These are phyloP conservation scores for Hipparchia semele DNA, from an alignment of 2,888 invertebrate species.

Conservation along the genomic window DNA sequence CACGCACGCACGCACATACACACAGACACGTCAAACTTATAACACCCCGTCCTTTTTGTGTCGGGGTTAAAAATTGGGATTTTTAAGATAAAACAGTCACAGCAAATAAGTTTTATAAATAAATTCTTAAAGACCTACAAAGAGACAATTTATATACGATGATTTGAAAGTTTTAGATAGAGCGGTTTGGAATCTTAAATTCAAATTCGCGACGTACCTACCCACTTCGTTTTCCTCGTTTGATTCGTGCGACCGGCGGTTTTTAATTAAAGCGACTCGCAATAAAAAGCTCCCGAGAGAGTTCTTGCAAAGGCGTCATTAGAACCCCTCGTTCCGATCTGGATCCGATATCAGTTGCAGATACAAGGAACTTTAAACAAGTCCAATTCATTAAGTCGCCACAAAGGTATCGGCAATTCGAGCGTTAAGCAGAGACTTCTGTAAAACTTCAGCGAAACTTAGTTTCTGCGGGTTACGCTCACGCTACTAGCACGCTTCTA, in stretches of 20 bases:
- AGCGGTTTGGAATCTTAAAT: conserved; percentile 21
- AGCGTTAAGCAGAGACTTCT: conserved; percentile 50
- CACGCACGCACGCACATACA: too few relatives aligned
- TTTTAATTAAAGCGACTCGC: conserved; percentile 70
- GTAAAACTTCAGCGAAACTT: conserved; percentile 44
- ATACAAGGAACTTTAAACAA: conserved; percentile 70
- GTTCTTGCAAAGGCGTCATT: conserved; percentile 60
- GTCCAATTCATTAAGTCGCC: conserved; percentile 68
- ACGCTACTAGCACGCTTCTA: background rate
- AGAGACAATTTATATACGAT: background rate
- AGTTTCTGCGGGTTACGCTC: background rate
- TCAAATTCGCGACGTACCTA: conserved; percentile 17
- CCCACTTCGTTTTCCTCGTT: conserved; percentile 38
- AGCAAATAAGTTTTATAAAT: too few relatives aligned
- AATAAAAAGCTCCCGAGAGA: conserved; percentile 57
- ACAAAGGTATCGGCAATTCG: conserved; percentile 63
- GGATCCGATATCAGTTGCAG: conserved; percentile 58
- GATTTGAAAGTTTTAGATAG: background rate
- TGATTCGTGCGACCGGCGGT: conserved; percentile 48
- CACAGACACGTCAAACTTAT: too few relatives aligned
- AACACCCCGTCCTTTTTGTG: too few relatives aligned
- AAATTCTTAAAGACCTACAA: too few relatives aligned
- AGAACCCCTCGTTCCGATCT: conserved; percentile 56
- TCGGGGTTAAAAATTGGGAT: too few relatives aligned
- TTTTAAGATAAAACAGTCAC: too few relatives aligned